phyloP scores from a whole-genome alignment of 92 coral and sea anemone genomes.

The Chrysogorgia sp. region DNA sequence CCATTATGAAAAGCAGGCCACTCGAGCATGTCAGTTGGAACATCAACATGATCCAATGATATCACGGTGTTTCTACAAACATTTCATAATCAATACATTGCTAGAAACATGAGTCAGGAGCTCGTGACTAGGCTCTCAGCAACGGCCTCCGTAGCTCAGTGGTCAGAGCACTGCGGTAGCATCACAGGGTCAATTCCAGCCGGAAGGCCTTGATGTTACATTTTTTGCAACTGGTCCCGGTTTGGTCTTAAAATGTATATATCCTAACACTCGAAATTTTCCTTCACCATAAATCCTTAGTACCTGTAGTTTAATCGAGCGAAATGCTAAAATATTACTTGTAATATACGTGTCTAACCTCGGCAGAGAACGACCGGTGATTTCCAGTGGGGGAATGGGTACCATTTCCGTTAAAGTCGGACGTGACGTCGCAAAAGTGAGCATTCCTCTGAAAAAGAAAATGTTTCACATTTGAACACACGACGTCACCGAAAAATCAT shows the following conservation, averaged over 20 bases:
- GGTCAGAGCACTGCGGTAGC: no score
- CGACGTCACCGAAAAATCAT: not conserved
- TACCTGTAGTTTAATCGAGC: not conserved
- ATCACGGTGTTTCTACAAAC: slow-evolving; percentile 77
- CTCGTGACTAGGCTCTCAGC: no score
- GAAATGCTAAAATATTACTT: not conserved
- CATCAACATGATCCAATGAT: slow-evolving; percentile 90
- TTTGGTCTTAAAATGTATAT: no score
- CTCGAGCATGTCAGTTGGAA: slow-evolving; percentile 85
- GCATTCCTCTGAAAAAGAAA: slow-evolving; percentile 79
- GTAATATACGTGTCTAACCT: slow-evolving; percentile 54
- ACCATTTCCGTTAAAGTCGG: slow-evolving; percentile 92
- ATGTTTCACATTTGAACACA: not conserved
- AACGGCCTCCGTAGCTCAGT: no score
- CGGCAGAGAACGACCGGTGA: slow-evolving; percentile 89
- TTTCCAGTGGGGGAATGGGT: slow-evolving; percentile 87
- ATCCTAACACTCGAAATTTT: no score
- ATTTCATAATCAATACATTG: not conserved
- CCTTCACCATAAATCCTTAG: no score
- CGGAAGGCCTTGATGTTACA: no score
- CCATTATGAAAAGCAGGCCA: slow-evolving; percentile 99
- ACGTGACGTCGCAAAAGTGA: slow-evolving; percentile 88
- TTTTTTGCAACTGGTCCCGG: no score
- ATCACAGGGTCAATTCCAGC: no score
- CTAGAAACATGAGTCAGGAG: not conserved